Evolutionary conservation across 2,888 invertebrate species (phyloP).

Genomic region (Psylliodes chrysocephalus): DNA sequence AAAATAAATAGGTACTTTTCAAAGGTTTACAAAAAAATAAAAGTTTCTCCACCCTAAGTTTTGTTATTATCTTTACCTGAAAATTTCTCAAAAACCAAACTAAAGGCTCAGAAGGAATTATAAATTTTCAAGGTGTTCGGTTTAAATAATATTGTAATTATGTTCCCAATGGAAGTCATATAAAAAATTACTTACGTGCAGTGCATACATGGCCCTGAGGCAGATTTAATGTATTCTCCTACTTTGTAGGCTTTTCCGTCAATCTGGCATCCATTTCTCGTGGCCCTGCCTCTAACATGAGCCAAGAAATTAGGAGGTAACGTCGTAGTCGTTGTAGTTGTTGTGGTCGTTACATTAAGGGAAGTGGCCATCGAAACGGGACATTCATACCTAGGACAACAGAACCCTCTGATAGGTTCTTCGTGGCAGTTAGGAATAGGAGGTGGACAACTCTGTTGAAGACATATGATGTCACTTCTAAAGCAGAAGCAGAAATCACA

Average conservation of each 20-base stretch:
- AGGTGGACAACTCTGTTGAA: conserved; percentile 95
- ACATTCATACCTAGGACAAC: conserved; percentile 94
- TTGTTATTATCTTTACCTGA: too few species aligned
- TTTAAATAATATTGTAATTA: too few species aligned
- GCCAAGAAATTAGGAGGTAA: conserved; percentile 85
- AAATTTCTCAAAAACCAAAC: too few species aligned
- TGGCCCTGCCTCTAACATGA: conserved; percentile 79
- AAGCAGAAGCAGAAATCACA: conserved; percentile 98
- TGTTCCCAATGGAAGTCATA: too few species aligned
- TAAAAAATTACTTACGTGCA: conserved; percentile 82
- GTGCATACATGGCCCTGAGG: conserved; percentile 92
- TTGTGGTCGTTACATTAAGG: conserved; percentile 85
- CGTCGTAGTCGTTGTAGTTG: conserved; percentile 87
- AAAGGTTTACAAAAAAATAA: too few species aligned
- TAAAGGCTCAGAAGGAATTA: too few species aligned
- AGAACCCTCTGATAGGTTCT: conserved; percentile 92
- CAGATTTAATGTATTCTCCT: conserved; percentile 84
- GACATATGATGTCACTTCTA: conserved; percentile 93
- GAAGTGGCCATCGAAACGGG: conserved; percentile 88
- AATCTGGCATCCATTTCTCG: conserved; percentile 85
- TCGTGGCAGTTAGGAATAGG: conserved; percentile 92
- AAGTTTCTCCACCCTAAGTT: too few species aligned
- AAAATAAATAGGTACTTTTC: too few species aligned
- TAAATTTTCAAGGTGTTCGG: too few species aligned
- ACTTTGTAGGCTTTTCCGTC: conserved; percentile 86